Conservation (phyloP, 2,888 invertebrate genomes). For the Apotomis betuletana region DNA sequence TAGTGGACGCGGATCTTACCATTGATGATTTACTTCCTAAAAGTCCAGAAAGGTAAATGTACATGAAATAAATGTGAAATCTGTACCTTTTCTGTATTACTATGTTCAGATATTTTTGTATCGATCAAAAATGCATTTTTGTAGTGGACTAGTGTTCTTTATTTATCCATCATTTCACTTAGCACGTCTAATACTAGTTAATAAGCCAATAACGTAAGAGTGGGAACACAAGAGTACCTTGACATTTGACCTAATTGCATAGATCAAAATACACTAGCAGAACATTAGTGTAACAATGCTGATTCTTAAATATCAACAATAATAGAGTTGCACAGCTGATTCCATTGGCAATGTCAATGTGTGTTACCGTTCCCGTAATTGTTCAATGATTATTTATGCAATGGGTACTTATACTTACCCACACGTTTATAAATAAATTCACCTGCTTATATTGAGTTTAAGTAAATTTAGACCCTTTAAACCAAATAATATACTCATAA, state of each 20-base stretch:
- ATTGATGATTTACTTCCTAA: slow-evolving; percentile 80
- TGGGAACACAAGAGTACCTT: slow-evolving; percentile 49
- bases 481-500: no score
- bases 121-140: slow-evolving; percentile 16
- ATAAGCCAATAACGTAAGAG: slow-evolving; percentile 27
- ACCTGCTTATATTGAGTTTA: no score
- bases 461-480: no score
- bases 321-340: slow-evolving; percentile 16
- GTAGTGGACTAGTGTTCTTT: not conserved
- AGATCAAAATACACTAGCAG: slow-evolving; percentile 43
- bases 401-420: not conserved
- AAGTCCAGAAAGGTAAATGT: slow-evolving; percentile 76
- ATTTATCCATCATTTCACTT: not conserved
- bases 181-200: not conserved
- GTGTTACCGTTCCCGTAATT: not conserved
- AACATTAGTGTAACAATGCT: slow-evolving; percentile 15
- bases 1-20: slow-evolving; percentile 74
- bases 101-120: slow-evolving; percentile 18
- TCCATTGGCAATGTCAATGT: not conserved
- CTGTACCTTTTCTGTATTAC: not conserved
- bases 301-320: slow-evolving; percentile 12
- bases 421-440: not conserved
- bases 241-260: slow-evolving; percentile 72
- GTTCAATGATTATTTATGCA: not conserved
- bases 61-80: not conserved